Evolutionary conservation across 2,797 vertebrate genomes (phyloP), one percentile per base, ranked within the genome.

Genomic region (Poeciliopsis turneri): DNA sequence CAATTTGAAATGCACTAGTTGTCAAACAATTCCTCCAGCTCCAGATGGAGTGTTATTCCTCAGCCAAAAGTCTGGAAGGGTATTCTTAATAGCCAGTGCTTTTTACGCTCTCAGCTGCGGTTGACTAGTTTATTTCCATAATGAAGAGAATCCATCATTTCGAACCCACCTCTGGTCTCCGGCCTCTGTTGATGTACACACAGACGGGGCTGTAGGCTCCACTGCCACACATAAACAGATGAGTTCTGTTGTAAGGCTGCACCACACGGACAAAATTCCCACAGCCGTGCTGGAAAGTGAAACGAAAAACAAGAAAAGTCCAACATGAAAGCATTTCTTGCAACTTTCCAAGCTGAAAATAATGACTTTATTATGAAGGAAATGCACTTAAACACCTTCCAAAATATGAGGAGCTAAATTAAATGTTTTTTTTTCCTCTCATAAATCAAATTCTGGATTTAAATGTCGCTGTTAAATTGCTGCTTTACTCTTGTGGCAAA

Each of bases 141-240:
- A 53, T 51, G 72, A 61, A 64, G 55, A 39, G 69, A 75, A 53
- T 74, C 70, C 13, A 68, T 82, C 69, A n/a, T 9, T 11, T 39
- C 41, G 55, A 7, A 30, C 92, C 73, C 88, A 99, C 98, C 97
- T 99, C 97, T 0, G 98, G 97, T 81, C 97, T 93, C 77, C 98
- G 96, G 46, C 98, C 98, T 87, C 98, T 94, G 95, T 99, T 98
- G 93, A 98, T 80, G 15, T 97, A 98, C 0, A 96, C 96, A 13
- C 98, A 99, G 70, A 99, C 97, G 0, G 98, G 98, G 79, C 98
- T 99, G 95, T 97, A 99, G 0, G 98, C 98, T 0, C 98, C 98
- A 9, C 98, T 99, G 84, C 98, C 98, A 3, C 98, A 99, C 82
- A 99, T 97, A 4, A 97, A 99, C 82, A 99, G 89, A 80, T 99